phyloP scores from a whole-genome alignment of 1,140 invertebrate species.

The Pseudomyrmex gracilis region DNA sequence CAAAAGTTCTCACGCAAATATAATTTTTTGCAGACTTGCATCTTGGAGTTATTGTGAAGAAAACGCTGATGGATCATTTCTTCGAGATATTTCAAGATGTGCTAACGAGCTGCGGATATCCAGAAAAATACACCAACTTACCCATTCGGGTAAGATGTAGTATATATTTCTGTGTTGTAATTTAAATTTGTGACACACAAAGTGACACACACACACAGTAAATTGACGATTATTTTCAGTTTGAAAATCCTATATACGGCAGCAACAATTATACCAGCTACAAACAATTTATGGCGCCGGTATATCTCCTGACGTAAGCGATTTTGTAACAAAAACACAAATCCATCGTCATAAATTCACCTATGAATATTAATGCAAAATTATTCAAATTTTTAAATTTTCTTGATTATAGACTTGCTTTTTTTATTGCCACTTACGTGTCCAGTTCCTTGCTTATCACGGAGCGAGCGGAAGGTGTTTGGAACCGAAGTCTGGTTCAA shows the following conservation, averaged over 20 bases:
- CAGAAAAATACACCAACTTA: conserved; percentile 85
- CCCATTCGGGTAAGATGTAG: conserved; percentile 84
- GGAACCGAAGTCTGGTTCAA: conserved; percentile 91
- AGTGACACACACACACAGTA: not conserved
- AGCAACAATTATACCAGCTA: conserved; percentile 87
- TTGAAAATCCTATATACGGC: conserved; percentile 91
- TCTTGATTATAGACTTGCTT: conserved; percentile 88
- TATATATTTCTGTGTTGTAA: not conserved
- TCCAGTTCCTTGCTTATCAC: conserved; percentile 93
- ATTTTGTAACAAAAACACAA: conserved; percentile 26
- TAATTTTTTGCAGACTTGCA: conserved; percentile 87
- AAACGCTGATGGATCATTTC: conserved; percentile 88
- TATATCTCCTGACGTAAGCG: conserved; percentile 90
- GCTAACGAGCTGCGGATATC: conserved; percentile 87
- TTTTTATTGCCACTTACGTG: conserved; percentile 92
- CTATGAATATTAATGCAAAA: too few species aligned
- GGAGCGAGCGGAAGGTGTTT: conserved; percentile 92
- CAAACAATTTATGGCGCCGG: conserved; percentile 91
- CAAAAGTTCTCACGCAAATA: too few species aligned
- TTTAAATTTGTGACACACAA: not conserved
- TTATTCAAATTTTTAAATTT: not conserved
- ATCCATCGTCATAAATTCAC: not conserved
- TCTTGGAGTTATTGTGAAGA: conserved; percentile 88
- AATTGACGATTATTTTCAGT: conserved; percentile 79
- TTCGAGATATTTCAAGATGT: conserved; percentile 86